phyloP scores from a whole-genome alignment of 2,113 vertebrate genomes.

The Microtus ochrogaster region DNA sequence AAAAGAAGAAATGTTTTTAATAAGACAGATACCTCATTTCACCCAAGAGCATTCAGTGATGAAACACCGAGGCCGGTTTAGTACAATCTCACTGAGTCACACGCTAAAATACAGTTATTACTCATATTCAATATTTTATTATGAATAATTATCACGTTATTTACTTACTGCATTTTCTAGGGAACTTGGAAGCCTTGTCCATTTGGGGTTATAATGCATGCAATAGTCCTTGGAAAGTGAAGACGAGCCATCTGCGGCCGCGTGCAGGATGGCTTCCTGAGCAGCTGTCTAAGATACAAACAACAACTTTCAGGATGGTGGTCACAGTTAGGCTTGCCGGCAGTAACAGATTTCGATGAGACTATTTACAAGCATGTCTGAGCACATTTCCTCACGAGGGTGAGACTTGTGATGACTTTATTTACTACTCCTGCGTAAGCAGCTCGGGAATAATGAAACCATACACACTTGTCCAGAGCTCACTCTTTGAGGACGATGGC shows the following conservation, averaged over 20 bases:
- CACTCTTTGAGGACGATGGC: neutral
- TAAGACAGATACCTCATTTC: neutral
- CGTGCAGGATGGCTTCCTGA: slow-evolving; percentile 91
- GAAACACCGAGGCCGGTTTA: neutral
- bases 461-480: neutral
- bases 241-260: slow-evolving; percentile 80
- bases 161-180: slow-evolving; percentile 91
- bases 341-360: slow-evolving; percentile 47
- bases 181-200: slow-evolving; percentile 87
- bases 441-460: neutral
- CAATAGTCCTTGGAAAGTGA: slow-evolving; percentile 90
- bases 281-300: slow-evolving; percentile 86
- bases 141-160: slow-evolving; percentile 9
- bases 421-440: neutral
- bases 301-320: slow-evolving; percentile 28
- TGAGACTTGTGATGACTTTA: slow-evolving; percentile 18
- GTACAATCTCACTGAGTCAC: neutral
- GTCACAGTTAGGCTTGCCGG: neutral
- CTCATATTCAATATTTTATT: neutral
- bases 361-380: slow-evolving; percentile 7
- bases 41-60: neutral
- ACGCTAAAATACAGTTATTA: slow-evolving; percentile 27
- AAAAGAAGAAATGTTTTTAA: slow-evolving; percentile 57
- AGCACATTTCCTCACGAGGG: slow-evolving; percentile 17
- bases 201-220: slow-evolving; percentile 90